Evolutionary conservation across 2,797 vertebrate species (phyloP), one percentile per base, ranked within the genome.

Genomic region (Calcarius lapponicus): DNA sequence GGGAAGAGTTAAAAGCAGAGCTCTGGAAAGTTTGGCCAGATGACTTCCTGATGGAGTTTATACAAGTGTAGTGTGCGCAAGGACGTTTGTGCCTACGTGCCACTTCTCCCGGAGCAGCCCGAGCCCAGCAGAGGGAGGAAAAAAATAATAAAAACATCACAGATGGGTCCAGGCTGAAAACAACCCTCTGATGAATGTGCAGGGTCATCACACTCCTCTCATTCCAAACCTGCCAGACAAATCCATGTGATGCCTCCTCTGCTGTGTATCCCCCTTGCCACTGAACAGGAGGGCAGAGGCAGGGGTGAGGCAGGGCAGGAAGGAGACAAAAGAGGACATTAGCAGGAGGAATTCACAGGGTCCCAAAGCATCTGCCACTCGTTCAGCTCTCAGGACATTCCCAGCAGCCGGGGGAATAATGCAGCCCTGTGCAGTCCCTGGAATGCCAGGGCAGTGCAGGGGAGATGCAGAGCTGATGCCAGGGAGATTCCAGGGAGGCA

Each of bases 41-140:
- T 96, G 95, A 97, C 96, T 97, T 97, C 96, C 97, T 97, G 96
- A 96, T 94, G 89, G 92, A 97, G 97, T 97, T 97, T 97, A 97
- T 95, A 94, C 92, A 97, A 97, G 90, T 94, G 45, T 67, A 93
- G 93, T 86, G 91, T 95, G 95, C 22, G 4, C 87, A 96, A 94
- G 94, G 95, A 94, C 76, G 40, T 95, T 7, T 92, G 92, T 95
- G 97, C 92, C 97, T 97, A 97, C 96, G 96, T 97, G 97, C 97
- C 95, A 93, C 92, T 97, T 91, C 90, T 93, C 97, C 95, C 93
- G 96, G 84, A 91, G 93, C 94, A 95, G 95, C 86, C 79, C 7
- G 84, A 88, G 91, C 84, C 0, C 8, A 90, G 86, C 86, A 71
- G 82, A 91, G 95, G 86, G 93, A 91, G 91, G 73, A 18, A 83